phyloP scores from a whole-genome alignment of 2,888 invertebrate genomes.

The Ectobius pallidus region DNA sequence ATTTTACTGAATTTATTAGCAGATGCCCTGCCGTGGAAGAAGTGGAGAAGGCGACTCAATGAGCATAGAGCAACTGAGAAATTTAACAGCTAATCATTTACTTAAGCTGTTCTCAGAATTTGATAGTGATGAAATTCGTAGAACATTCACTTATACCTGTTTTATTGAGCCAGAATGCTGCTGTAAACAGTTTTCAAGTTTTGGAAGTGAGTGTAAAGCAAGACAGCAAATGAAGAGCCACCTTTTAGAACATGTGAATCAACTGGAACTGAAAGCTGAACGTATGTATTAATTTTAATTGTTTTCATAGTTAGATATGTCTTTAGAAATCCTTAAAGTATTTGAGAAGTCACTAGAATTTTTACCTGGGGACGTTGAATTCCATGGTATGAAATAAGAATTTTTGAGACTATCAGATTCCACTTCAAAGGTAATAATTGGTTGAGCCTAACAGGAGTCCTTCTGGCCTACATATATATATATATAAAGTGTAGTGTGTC shows the following conservation, averaged over 20 bases:
- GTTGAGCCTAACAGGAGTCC: too few species aligned
- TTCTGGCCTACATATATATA: too few species aligned
- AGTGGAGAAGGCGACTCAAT: slow-evolving; percentile 41
- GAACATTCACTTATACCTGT: slow-evolving; percentile 60
- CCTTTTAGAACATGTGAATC: slow-evolving; percentile 54
- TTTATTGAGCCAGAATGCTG: slow-evolving; percentile 58
- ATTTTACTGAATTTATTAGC: too few species aligned
- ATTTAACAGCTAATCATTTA: slow-evolving; percentile 57
- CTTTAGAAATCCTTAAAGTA: too few species aligned
- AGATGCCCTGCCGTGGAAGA: not conserved
- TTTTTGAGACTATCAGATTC: too few species aligned
- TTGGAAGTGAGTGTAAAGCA: slow-evolving; percentile 62
- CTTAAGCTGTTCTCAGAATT: slow-evolving; percentile 59
- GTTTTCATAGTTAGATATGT: too few species aligned
- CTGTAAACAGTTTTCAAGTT: slow-evolving; percentile 58
- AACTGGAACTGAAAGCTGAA: slow-evolving; percentile 28
- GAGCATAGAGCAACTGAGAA: slow-evolving; percentile 45
- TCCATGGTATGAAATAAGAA: too few species aligned
- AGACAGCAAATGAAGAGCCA: slow-evolving; percentile 59
- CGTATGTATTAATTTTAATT: too few species aligned
- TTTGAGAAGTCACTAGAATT: too few species aligned
- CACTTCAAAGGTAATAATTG: too few species aligned
- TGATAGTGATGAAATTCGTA: slow-evolving; percentile 59
- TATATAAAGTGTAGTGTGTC: too few species aligned
- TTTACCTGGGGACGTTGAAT: too few species aligned